Base-by-base conservation (phyloP, 2,888 invertebrate species). In the Julus scandinavius region DNA sequence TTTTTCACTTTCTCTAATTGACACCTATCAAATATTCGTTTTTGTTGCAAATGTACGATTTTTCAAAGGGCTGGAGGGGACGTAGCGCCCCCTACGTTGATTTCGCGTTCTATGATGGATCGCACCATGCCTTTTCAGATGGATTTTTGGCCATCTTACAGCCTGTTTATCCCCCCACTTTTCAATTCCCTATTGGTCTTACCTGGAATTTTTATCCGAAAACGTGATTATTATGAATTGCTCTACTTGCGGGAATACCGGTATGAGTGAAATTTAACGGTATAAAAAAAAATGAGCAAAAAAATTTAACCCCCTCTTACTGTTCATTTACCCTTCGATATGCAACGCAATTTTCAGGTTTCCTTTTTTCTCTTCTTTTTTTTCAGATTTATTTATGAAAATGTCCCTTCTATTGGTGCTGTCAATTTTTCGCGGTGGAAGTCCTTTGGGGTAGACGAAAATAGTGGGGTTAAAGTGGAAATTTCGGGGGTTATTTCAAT, bases 391-490 rank as follows among this genome's bases (percentile, higher is more conserved):
- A 13, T 80, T 80, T 80, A 29, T 80, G 80, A 80, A 80, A 80
- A 80, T 80, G 80, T 80, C 80, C 80, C 80, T 11, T 80, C 72
- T 72, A 72, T 72, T 72, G 72, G 72, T 9, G 72, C 72, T 72
- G 72, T 72, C 72, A 72, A 72, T 72, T 72, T 72, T 72, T 72
- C 72, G 20, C 80, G 80, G 29, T 80, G 80, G 38, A 80, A 38
- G 38, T 38, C 80, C 38, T 80, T 80, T 40, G 38, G 80, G 80
- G 80, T 29, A 80, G 80, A 80, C 80, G 80, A 80, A 80, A 80
- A 80, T 80, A 80, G 80, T 80, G 80, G 80, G 80, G 80, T 80
- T 80, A 80, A 80, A 80, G 80, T 80, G 80, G 80, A 80, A 80
- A 80, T 80, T 80, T 80, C 80, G 80, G 80, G 45, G 80, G 80